phyloP scores from a whole-genome alignment of 2,888 invertebrate genomes.

The Rugalucina vietnamica region DNA sequence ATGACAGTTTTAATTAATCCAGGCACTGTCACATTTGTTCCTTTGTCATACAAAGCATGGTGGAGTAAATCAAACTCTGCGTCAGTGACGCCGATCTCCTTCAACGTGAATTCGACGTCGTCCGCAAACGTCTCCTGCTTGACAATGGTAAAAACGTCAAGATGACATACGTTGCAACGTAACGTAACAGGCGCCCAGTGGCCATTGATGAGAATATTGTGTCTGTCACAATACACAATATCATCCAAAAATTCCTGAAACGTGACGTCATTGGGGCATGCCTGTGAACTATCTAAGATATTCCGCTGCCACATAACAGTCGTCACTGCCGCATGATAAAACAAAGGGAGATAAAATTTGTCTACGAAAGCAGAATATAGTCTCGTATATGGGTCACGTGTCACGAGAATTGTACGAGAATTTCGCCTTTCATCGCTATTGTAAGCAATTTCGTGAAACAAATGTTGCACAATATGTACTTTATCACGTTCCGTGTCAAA shows the following conservation, averaged over 20 bases:
- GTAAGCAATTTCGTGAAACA: not conserved
- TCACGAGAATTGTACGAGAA: slow-evolving; percentile 23
- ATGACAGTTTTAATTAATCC: slow-evolving; percentile 11
- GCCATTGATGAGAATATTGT: not conserved
- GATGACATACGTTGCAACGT: slow-evolving; percentile 26
- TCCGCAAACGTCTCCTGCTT: slow-evolving; percentile 42
- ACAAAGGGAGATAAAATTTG: slow-evolving; percentile 11
- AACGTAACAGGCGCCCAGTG: slow-evolving; percentile 38
- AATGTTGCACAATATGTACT: not conserved
- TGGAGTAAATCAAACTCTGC: not conserved
- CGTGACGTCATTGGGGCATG: not conserved
- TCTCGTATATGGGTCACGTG: slow-evolving; percentile 45
- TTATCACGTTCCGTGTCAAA: not conserved
- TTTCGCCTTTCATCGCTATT: not conserved
- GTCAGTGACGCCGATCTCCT: not conserved
- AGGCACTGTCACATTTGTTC: not conserved
- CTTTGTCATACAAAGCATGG: slow-evolving; percentile 5
- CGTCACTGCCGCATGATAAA: not conserved
- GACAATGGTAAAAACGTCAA: slow-evolving; percentile 17
- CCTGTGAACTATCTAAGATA: not conserved
- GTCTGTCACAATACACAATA: not conserved
- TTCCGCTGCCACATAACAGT: not conserved
- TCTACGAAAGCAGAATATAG: slow-evolving; percentile 40
- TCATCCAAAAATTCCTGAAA: slow-evolving; percentile 36
- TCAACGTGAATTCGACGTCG: slow-evolving; percentile 28